Conservation (phyloP, 2,888 invertebrate species). For the Drosophila crucigera region DNA sequence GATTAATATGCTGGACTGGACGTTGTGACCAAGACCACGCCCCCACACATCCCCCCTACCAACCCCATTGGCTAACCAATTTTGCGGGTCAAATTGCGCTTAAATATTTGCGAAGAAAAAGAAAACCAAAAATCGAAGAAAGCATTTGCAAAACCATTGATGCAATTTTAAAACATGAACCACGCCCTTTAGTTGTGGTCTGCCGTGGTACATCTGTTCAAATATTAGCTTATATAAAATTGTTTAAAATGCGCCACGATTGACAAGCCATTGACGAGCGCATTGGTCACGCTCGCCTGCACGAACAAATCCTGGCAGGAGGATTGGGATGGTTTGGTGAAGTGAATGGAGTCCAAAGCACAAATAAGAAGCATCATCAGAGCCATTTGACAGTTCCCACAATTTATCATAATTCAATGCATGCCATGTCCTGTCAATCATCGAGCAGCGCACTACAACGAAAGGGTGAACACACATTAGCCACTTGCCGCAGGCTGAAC, state of each 20-base stretch:
- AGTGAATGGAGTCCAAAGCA: slow-evolving; percentile 14
- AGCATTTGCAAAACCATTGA: slow-evolving; percentile 67
- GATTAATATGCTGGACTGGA: slow-evolving; percentile 70
- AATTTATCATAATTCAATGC: slow-evolving; percentile 84
- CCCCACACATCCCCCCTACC: background rate
- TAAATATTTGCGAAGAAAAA: slow-evolving; percentile 59
- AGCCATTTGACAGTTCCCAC: slow-evolving; percentile 83
- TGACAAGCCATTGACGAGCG: slow-evolving; percentile 59
- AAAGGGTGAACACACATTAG: slow-evolving; percentile 73
- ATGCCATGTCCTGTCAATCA: slow-evolving; percentile 78
- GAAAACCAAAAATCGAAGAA: slow-evolving; percentile 2
- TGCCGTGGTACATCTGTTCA: slow-evolving; percentile 66
- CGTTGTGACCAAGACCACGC: background rate
- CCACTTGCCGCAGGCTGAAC: slow-evolving; percentile 23
- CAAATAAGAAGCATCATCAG: slow-evolving; percentile 63
- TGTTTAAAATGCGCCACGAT: slow-evolving; percentile 70
- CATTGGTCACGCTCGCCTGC: slow-evolving; percentile 65
- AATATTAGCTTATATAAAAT: slow-evolving; percentile 77
- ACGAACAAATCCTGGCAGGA: slow-evolving; percentile 5
- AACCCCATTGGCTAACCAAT: slow-evolving; percentile 6
- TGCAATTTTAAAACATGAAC: slow-evolving; percentile 67
- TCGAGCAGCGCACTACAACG: slow-evolving; percentile 43
- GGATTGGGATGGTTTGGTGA: background rate
- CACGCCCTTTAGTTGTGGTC: slow-evolving; percentile 25
- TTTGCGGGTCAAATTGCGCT: slow-evolving; percentile 50